Conservation (phyloP, 1,140 invertebrate genomes). For the Pristionchus pacificus region DNA sequence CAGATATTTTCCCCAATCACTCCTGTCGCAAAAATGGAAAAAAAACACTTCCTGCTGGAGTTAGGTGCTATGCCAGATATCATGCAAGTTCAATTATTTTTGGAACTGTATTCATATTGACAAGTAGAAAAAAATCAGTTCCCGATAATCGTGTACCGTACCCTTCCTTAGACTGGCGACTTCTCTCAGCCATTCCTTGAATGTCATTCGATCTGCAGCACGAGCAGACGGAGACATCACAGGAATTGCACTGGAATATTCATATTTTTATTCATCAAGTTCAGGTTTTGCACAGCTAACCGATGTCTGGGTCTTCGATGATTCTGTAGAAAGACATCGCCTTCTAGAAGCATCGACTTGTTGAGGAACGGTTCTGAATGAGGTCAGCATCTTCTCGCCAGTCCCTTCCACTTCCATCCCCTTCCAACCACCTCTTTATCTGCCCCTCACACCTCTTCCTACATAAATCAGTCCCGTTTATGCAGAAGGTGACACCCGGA, state of each 20-base stretch:
- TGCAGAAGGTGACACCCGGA: too few relatives aligned
- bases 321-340: constrained; percentile 27
- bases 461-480: too few relatives aligned
- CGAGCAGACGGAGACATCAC: constrained; percentile 26
- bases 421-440: background rate
- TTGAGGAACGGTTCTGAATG: constrained; percentile 31
- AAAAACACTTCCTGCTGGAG: too few relatives aligned
- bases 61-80: too few relatives aligned
- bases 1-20: too few relatives aligned
- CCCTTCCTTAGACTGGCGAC: constrained; percentile 28
- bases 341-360: constrained; percentile 34
- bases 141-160: too few relatives aligned
- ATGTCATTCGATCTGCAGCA: constrained; percentile 28
- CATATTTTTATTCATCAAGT: background rate
- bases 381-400: too few relatives aligned
- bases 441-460: too few relatives aligned
- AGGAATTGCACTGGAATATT: constrained; percentile 17
- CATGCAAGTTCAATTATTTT: too few relatives aligned
- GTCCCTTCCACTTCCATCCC: background rate
- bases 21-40: too few relatives aligned
- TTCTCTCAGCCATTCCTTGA: constrained; percentile 32
- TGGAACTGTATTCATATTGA: too few relatives aligned
- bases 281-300: background rate
- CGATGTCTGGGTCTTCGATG: constrained; percentile 26
- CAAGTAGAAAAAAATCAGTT: too few relatives aligned